A percentile compares a stretch with the other conserved stretches of the same genome.
Evolutionary conservation across 2,113 vertebrate species (phyloP).

Genomic region (Pontoporia blainvillei): DNA sequence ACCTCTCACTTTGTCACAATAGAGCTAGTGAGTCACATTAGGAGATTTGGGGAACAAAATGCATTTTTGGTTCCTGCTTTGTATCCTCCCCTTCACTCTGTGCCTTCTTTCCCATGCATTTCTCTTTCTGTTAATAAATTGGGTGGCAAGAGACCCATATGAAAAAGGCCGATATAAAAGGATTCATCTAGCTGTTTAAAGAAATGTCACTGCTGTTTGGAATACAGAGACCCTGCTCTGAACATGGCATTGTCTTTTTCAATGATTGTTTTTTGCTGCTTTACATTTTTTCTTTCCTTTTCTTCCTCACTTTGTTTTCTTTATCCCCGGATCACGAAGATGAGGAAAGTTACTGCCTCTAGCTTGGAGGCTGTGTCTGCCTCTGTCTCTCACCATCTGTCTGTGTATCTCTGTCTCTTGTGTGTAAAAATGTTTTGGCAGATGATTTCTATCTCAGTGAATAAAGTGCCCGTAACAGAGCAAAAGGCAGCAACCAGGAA

Average conservation of each 20-base stretch:
- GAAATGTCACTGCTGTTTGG: constrained; percentile 15
- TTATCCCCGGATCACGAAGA: constrained; percentile 37
- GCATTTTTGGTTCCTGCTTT: constrained; percentile 25
- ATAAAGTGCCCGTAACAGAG: constrained; percentile 58
- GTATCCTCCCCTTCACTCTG: neutral
- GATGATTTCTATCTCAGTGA: constrained; percentile 39
- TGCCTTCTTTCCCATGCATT: neutral
- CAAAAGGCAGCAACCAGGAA: constrained; percentile 15
- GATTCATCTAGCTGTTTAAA: neutral
- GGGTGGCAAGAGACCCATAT: constrained; percentile 41
- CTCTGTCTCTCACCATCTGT: constrained; percentile 65
- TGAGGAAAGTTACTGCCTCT: constrained; percentile 3
- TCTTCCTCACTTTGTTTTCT: constrained; percentile 8
- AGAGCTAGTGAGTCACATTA: constrained; percentile 73
- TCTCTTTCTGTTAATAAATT: constrained; percentile 38
- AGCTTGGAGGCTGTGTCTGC: constrained; percentile 41
- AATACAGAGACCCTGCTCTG: neutral
- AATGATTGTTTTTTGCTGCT: neutral
- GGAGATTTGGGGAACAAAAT: constrained; percentile 67
- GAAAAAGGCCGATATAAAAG: constrained; percentile 23
- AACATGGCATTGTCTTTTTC: constrained; percentile 20
- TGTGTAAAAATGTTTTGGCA: constrained; percentile 69
- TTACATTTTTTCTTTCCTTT: neutral
- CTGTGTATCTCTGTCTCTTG: constrained; percentile 52
- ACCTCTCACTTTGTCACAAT: constrained; percentile 77